Base-by-base conservation (phyloP, 2,797 vertebrate species). In the Acomys russatus region DNA sequence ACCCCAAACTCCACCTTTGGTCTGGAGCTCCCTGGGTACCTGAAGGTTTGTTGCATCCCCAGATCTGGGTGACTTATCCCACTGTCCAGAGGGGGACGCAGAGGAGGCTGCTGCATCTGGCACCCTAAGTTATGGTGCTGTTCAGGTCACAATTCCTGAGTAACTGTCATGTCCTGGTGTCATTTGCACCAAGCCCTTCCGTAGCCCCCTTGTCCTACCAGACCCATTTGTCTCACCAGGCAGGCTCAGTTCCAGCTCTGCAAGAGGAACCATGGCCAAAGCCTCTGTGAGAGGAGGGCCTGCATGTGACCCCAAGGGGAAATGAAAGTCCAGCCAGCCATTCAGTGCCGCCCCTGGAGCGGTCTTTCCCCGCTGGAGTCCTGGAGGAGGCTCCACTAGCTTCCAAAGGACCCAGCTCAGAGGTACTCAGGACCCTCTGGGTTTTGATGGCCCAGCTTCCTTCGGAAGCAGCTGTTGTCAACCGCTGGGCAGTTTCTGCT, bases 281-380 rank as follows among this genome's bases (percentile, higher is more conserved):
- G 90, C 25, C 79, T 92, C 78, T 93, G 93, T 68, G 66, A 61
- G 95, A 95, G 96, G 85, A 97, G 93, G 61, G 92, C 94, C 95
- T 91, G 63, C 76, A 90, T 88, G 90, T 93, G 73, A 97, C 93
- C 96, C 93, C 73, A 95, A 93, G 84, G 91, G 97, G 98, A 98
- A 98, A 96, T 93, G 97, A 97, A 97, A 97, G 87, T 95, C 63
- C 80, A 71, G 91, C 87, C 30, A 88, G 59, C 59, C 68, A 15
- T 51, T 88, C 85, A 80, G 49, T 71, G 44, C 64, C 51, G 82
- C 80, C 76, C 79, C 92, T 73, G 90, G 92, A 91, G 86, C 54
- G 61, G 77, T 64, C 78, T 87, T 59, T 68, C 70, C 33, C 71
- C 89, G 49, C 28, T 82, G 51, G 92, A 86, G 78, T 83, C 82